Conservation (phyloP, 1,140 invertebrate genomes). For the Steinernema khuongi region DNA sequence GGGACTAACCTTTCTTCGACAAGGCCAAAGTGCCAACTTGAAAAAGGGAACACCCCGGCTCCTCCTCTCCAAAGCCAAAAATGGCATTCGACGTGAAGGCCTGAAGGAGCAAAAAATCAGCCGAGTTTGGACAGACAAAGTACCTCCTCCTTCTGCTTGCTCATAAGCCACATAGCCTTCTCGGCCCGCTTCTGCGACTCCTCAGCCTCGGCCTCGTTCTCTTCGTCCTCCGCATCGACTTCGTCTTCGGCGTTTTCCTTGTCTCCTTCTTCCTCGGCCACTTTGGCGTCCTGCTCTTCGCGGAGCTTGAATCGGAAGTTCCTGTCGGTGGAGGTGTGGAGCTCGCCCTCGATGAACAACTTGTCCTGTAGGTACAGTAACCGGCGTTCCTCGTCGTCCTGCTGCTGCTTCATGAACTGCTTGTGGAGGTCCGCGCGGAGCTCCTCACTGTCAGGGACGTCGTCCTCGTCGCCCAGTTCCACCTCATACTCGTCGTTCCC, state of each 20-base stretch:
- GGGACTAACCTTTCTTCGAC: neutral
- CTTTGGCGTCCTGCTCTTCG: conserved; percentile 25
- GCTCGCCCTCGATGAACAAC: conserved; percentile 10
- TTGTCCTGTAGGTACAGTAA: conserved; percentile 26
- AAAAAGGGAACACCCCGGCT: neutral
- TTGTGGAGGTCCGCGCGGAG: conserved; percentile 27
- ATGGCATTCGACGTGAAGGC: neutral
- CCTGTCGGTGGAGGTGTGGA: conserved; percentile 19
- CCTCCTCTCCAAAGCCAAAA: neutral
- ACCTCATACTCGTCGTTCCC: conserved; percentile 29
- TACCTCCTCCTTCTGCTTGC: neutral
- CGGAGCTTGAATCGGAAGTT: conserved; percentile 34
- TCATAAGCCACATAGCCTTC: neutral
- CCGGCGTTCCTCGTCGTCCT: conserved; percentile 11
- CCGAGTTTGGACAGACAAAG: neutral
- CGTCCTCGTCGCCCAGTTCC: conserved; percentile 27
- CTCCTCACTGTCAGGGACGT: conserved; percentile 26
- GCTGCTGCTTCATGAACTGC: conserved; percentile 33
- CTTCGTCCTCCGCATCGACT: conserved; percentile 6
- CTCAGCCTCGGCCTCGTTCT: conserved; percentile 15
- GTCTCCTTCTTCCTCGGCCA: neutral
- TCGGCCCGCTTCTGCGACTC: conserved; percentile 19
- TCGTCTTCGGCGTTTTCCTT: conserved; percentile 11
- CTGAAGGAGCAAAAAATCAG: neutral
- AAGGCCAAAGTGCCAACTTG: neutral